phyloP scores from a whole-genome alignment of 2,888 invertebrate genomes.

The Euphydryas editha region DNA sequence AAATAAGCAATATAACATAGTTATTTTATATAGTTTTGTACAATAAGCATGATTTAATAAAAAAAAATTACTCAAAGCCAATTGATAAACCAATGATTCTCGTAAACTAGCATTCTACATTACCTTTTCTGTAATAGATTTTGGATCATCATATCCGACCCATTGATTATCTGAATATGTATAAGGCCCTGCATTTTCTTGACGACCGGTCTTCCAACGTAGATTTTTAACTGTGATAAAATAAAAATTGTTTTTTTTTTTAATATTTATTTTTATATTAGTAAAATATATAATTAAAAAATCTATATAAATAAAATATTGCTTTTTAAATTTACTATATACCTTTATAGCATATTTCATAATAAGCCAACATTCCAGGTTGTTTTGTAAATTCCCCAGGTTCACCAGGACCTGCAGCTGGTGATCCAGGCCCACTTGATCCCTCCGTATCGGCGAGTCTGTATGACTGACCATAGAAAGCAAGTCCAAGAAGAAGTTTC shows the following conservation, averaged over 20 bases:
- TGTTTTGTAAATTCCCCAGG: constrained; percentile 92
- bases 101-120: background rate
- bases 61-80: background rate
- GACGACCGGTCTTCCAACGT: constrained; percentile 86
- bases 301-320: background rate
- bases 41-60: background rate
- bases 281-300: background rate
- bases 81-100: too few relatives aligned
- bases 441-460: constrained; percentile 80
- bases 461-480: constrained; percentile 95
- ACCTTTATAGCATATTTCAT: constrained; percentile 91
- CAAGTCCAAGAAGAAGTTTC: constrained; percentile 91
- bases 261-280: too few relatives aligned
- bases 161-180: constrained; percentile 92
- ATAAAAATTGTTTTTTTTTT: too few relatives aligned
- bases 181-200: constrained; percentile 88
- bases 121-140: constrained; percentile 90
- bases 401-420: constrained; percentile 89
- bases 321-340: constrained; percentile 4
- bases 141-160: constrained; percentile 94
- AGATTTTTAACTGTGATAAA: constrained; percentile 82
- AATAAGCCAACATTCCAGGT: constrained; percentile 94
- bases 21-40: background rate
- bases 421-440: constrained; percentile 81
- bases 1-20: background rate